Evolutionary conservation across 2,113 vertebrate species (phyloP), one percentile per base, ranked within the genome.

Genomic region (Monopterus albus): DNA sequence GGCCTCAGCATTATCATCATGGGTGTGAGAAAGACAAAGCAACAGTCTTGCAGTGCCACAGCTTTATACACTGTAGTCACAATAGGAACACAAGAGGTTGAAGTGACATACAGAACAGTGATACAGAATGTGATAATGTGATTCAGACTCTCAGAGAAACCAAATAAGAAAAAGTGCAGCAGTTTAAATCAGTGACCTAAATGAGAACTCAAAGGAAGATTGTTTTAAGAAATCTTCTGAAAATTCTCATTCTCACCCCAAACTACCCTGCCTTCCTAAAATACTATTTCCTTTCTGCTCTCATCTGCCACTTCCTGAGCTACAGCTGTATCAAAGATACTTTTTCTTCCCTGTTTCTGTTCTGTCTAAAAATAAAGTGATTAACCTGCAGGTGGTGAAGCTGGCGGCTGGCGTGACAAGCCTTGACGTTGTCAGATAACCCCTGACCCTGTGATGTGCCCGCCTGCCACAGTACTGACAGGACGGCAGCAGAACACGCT

Each of bases 371-470:
- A 94, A 95, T 91, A 93, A 87, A 94, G 93, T 93, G 93, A 95
- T 96, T 95, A 95, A 95, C 94, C 95, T 94, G 91, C 94, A 93
- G 93, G 93, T 93, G 89, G 92, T 92, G 88, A 92, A 89, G 90
- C 87, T 72, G 88, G 92, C 82, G 74, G 91, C 86, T 88, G 82
- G 88, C 31, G 21, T 92, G 93, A 95, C 93, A 93, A 92, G 81
- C 84, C 79, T 75, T 65, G 86, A 81, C 72, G 78, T 79, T 86
- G 89, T 89, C 82, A 84, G 78, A 31, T 79, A 84, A 89, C 85
- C 89, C 50, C 57, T 75, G 87, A 88, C 87, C 89, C 75, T 5
- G 59, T 56, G 85, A 89, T 86, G 82, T 84, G 88, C 79, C 84
- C 82, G 78, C 67, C 89, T 88, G 87, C 88, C 84, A 89, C 43